phyloP scores from a whole-genome alignment of 2,113 vertebrate genomes.

The Zosterops japonicus region DNA sequence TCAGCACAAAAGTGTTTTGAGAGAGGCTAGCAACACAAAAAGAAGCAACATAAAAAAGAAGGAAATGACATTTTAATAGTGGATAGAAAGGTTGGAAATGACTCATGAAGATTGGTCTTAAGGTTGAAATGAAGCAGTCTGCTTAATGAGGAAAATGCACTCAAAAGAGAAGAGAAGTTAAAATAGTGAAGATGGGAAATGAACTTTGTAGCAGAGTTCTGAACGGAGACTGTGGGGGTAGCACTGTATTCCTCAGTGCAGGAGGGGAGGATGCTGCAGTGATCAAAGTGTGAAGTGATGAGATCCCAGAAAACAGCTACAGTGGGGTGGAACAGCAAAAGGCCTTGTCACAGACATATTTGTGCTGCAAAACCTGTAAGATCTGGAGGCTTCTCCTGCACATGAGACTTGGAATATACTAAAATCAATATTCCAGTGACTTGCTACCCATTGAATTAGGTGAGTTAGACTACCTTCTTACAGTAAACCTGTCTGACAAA shows the following conservation, averaged over 20 bases:
- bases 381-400: neutral
- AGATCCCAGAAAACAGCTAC: neutral
- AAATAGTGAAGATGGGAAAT: neutral
- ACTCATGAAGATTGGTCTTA: neutral
- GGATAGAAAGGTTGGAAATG: conserved; percentile 23
- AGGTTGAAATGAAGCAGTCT: neutral
- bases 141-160: neutral
- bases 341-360: neutral
- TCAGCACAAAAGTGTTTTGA: neutral
- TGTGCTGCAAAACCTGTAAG: neutral
- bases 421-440: neutral
- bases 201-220: neutral
- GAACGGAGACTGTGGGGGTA: neutral
- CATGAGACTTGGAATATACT: neutral
- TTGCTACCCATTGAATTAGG: neutral
- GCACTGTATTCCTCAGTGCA: neutral
- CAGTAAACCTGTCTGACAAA: neutral
- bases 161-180: neutral
- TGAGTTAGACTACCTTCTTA: neutral
- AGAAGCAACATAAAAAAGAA: neutral
- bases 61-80: neutral
- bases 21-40: neutral
- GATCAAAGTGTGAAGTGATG: neutral
- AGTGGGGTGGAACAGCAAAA: neutral
- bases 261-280: neutral